Evolutionary conservation across 53 echinoderm and acorn worm species (phyloP), one percentile per base, ranked within the genome.

Genomic region (Mesocentrotus franciscanus): DNA sequence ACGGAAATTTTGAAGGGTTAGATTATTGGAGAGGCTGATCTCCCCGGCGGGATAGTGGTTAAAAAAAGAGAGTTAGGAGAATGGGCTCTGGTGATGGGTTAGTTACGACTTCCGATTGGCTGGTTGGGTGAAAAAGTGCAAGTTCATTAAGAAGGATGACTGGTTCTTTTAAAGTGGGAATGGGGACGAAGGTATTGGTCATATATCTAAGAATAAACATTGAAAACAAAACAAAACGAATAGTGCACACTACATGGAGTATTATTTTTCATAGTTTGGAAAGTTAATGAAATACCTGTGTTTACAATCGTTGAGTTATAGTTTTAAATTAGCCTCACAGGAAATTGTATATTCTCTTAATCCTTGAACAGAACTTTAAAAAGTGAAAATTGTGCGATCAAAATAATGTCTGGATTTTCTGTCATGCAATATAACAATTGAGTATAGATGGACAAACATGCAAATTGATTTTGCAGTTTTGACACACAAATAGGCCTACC

Each of bases 41-140:
- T 64, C 66, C 91, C 66, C 64, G 12, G 64, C 22, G 91, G 57
- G 58, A 87, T 13, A 24, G n/a, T 26, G 87, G n/a, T 57, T 56
- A n/a, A 91, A 58, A 29, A 29, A 90, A 64, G 36, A 91, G 61
- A 91, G 66, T 66, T 62, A 61, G 9, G 32, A 56, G 66, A 91
- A 91, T 66, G 24, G 66, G 34, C 91, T 66, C 33, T 91, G 36
- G 35, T 91, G 91, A 66, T 91, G 91, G 32, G 29, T 91, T 66
- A 36, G 91, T 66, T 64, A 91, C 22, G 91, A 91, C 62, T 91
- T 91, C 91, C 91, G 91, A 91, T 91, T 91, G 66, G 91, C 36
- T 91, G 12, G 91, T 66, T 66, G 35, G 58, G 91, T 91, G 91
- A 91, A 91, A 91, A 91, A 91, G 91, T 91, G 91, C 91, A 91